A percentile compares a stretch with the other conserved stretches of the same genome.
phyloP scores from a whole-genome alignment of 2,797 vertebrate species.

The Silurus lanzhouensis region DNA sequence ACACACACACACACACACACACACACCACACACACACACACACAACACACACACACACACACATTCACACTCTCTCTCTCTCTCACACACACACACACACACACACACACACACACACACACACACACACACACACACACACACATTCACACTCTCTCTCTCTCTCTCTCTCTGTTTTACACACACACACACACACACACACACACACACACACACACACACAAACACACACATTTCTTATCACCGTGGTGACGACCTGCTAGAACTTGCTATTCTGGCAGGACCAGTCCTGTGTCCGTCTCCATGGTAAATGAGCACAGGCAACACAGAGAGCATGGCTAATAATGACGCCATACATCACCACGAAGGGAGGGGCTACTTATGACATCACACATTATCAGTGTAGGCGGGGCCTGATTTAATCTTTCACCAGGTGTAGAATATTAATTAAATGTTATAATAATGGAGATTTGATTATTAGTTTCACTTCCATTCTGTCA shows the following conservation, averaged over 20 bases:
- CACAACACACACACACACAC: too few species aligned
- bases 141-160: too few species aligned
- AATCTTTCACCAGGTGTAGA: not conserved
- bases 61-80: too few species aligned
- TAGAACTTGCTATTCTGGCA: constrained; percentile 63
- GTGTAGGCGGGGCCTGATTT: not conserved
- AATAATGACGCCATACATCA: too few species aligned
- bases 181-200: not conserved
- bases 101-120: not conserved
- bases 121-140: not conserved
- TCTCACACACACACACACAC: too few species aligned
- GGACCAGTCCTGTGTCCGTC: constrained; percentile 61
- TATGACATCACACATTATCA: not conserved
- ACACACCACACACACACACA: too few species aligned
- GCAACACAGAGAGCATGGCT: too few species aligned
- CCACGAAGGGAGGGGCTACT: not conserved
- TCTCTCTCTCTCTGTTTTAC: too few species aligned
- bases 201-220: not conserved
- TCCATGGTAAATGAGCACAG: constrained; percentile 40
- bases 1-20: too few species aligned
- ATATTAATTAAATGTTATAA: not conserved
- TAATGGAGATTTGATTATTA: not conserved
- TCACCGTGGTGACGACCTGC: constrained; percentile 39
- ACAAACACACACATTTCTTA: constrained; percentile 66
- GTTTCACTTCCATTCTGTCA: not conserved